A percentile compares a stretch with the other conserved stretches of the same genome.
These are phyloP conservation scores for Pinna nobilis DNA, from an alignment of 1,140 invertebrate species.

Conservation along the genomic window DNA sequence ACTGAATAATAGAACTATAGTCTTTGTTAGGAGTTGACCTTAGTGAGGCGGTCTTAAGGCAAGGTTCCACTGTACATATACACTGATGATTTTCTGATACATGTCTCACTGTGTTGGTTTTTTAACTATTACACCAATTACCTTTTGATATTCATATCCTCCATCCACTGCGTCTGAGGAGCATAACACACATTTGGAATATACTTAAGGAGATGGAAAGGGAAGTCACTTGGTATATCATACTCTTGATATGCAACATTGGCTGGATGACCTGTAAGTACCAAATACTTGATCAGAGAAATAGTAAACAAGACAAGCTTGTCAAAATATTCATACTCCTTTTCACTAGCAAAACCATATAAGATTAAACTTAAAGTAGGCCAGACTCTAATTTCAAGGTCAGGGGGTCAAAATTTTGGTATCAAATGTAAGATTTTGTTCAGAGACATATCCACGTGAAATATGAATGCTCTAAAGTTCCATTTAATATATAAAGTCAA, in stretches of 20 bases:
- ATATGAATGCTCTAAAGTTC: too few species aligned
- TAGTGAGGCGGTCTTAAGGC: too few species aligned
- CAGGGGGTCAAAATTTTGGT: background rate
- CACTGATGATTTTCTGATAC: too few species aligned
- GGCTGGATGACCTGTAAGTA: conserved; percentile 62
- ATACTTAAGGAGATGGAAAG: conserved; percentile 61
- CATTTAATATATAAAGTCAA: too few species aligned
- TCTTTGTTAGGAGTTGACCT: too few species aligned
- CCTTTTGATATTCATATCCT: conserved; percentile 5
- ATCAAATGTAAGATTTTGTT: too few species aligned
- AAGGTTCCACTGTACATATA: too few species aligned
- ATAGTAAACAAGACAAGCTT: background rate
- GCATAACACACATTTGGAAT: conserved; percentile 64
- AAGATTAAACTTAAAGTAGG: background rate
- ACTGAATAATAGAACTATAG: too few species aligned
- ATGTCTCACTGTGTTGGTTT: background rate
- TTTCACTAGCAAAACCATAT: background rate
- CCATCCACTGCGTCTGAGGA: conserved; percentile 30
- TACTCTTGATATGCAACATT: conserved; percentile 73
- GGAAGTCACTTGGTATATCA: conserved; percentile 64
- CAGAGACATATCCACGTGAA: too few species aligned
- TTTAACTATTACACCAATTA: background rate
- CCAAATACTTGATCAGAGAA: too few species aligned
- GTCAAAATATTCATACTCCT: background rate
- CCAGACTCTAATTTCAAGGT: too few species aligned